These are phyloP conservation scores for Poeciliopsis turneri DNA, from an alignment of 2,797 vertebrate species.

Conservation along the genomic window DNA sequence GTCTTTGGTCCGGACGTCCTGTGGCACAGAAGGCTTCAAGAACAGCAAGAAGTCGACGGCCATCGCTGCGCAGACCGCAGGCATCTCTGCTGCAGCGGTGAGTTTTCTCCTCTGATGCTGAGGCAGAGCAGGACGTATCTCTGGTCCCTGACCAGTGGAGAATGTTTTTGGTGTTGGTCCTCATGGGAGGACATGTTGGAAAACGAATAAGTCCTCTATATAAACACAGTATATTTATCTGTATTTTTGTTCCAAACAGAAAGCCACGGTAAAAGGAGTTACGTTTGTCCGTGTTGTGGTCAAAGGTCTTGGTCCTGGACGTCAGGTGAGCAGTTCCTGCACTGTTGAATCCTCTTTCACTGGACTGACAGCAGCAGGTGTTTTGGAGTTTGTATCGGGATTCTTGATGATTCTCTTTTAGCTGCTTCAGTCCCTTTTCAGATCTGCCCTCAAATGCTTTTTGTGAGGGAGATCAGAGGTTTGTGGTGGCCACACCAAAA, in stretches of 20 bases:
- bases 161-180: conserved; percentile 5
- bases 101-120: conserved; percentile 42
- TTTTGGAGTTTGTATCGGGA: neutral
- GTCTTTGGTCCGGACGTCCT: conserved; percentile 82
- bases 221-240: neutral
- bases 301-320: conserved; percentile 93
- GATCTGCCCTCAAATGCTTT: too few species aligned
- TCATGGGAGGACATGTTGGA: too few species aligned
- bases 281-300: conserved; percentile 87
- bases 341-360: neutral
- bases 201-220: neutral
- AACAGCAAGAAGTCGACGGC: conserved; percentile 90
- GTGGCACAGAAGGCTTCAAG: conserved; percentile 92
- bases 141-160: neutral
- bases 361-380: neutral
- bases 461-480: too few species aligned
- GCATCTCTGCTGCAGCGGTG: conserved; percentile 87
- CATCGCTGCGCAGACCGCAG: conserved; percentile 90
- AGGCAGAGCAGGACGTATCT: neutral
- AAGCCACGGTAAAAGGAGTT: conserved; percentile 86
- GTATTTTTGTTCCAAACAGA: conserved; percentile 75
- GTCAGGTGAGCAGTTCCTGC: conserved; percentile 81
- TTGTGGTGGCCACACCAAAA: too few species aligned
- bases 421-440: too few species aligned
- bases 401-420: neutral